A percentile compares a stretch with the other conserved stretches of the same genome.
Conservation (phyloP, 1,140 invertebrate species). For the Trichomalopsis sarcophagae region DNA sequence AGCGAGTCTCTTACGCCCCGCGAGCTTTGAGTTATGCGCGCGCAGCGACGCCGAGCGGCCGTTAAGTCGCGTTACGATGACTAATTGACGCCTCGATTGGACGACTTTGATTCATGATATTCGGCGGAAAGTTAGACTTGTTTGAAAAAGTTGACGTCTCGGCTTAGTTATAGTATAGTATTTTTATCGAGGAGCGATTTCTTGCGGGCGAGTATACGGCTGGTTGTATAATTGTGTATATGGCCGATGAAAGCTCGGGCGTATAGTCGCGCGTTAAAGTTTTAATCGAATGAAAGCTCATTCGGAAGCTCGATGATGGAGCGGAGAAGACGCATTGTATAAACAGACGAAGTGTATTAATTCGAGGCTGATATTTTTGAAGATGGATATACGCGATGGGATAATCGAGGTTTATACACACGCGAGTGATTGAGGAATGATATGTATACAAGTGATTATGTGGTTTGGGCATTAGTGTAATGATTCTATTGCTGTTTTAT, state of each 20-base stretch:
- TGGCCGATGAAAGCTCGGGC: neutral
- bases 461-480: neutral
- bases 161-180: too few relatives aligned
- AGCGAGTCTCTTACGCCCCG: neutral
- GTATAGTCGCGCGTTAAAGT: neutral
- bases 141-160: too few relatives aligned
- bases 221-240: neutral
- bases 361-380: neutral
- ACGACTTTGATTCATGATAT: constrained; percentile 44
- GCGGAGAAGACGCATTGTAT: too few relatives aligned
- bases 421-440: neutral
- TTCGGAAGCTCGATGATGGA: neutral
- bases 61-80: constrained; percentile 33
- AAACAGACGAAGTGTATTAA: neutral
- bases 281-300: constrained; percentile 24
- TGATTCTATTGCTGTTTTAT: neutral
- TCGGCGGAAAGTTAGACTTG: neutral
- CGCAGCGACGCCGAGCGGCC: neutral
- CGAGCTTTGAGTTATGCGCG: constrained; percentile 32
- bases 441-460: neutral
- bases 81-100: constrained; percentile 43
- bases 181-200: constrained; percentile 1
- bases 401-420: too few relatives aligned
- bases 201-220: neutral
- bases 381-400: too few relatives aligned